phyloP scores from a whole-genome alignment of 2,797 vertebrate genomes.

The Oryzias dopingdopingensis region DNA sequence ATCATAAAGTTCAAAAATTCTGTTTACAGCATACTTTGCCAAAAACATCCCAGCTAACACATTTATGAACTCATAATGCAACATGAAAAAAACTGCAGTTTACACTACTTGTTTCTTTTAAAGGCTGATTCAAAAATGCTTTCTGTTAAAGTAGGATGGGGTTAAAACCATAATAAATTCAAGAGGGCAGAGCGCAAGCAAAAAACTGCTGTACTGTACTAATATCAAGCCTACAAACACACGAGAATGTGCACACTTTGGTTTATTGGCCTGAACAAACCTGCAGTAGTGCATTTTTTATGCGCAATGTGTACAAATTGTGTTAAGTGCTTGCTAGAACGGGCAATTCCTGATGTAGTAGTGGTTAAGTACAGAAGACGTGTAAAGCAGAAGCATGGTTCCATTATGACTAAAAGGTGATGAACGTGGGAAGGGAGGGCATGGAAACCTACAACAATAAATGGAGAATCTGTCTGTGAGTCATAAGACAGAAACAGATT shows the following conservation, averaged over 20 bases:
- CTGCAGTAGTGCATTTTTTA: slow-evolving; percentile 23
- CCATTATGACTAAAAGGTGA: slow-evolving; percentile 13
- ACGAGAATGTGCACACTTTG: slow-evolving; percentile 4
- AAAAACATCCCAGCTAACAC: too few species aligned
- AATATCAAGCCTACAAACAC: slow-evolving; percentile 21
- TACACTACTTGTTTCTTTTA: slow-evolving; percentile 37
- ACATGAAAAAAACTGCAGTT: neutral
- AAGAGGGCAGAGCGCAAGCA: slow-evolving; percentile 64
- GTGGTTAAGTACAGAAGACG: neutral
- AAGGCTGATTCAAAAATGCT: slow-evolving; percentile 38
- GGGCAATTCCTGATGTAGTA: slow-evolving; percentile 9
- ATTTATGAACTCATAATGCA: too few species aligned
- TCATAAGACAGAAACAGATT: slow-evolving; percentile 23
- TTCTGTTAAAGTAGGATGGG: slow-evolving; percentile 30
- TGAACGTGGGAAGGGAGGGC: slow-evolving; percentile 8
- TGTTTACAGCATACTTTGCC: too few species aligned
- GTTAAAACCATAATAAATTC: slow-evolving; percentile 63
- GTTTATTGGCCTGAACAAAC: slow-evolving; percentile 22
- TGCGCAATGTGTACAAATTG: slow-evolving; percentile 25
- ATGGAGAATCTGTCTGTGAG: slow-evolving; percentile 13
- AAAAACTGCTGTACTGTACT: slow-evolving; percentile 53
- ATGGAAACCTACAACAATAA: slow-evolving; percentile 9
- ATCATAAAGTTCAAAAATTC: too few species aligned
- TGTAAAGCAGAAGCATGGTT: slow-evolving; percentile 14
- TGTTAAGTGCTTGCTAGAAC: slow-evolving; percentile 23